Evolutionary conservation across 2,797 vertebrate species (phyloP).

Genomic region (Pogoniulus pusillus): DNA sequence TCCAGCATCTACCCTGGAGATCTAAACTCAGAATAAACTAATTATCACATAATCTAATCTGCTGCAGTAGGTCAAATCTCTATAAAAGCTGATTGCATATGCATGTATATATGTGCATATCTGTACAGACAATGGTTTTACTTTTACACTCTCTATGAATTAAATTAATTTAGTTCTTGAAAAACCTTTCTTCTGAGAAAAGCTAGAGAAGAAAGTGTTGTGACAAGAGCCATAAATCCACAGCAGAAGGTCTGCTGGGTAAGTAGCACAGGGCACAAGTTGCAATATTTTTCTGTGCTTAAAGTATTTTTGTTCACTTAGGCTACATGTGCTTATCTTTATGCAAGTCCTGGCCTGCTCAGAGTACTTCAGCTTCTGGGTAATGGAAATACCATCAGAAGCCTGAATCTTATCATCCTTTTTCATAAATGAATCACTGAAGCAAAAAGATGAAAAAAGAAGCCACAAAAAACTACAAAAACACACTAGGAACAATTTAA

Average conservation of each 20-base stretch:
- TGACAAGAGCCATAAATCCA: slow-evolving; percentile 48
- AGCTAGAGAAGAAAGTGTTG: slow-evolving; percentile 4
- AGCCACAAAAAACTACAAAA: background rate
- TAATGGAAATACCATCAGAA: slow-evolving; percentile 55
- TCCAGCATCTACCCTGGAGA: background rate
- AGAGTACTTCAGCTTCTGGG: slow-evolving; percentile 22
- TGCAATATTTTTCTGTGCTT: background rate
- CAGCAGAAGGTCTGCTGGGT: slow-evolving; percentile 8
- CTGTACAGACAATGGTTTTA: background rate
- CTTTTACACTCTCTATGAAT: background rate
- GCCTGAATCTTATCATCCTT: slow-evolving; percentile 36
- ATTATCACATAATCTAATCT: background rate
- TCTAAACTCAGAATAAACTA: background rate
- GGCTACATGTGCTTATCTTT: slow-evolving; percentile 10
- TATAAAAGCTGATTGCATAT: background rate
- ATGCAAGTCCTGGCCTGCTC: slow-evolving; percentile 33
- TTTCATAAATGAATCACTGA: slow-evolving; percentile 49
- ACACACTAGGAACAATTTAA: background rate
- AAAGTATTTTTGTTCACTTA: background rate
- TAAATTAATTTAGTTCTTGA: slow-evolving; percentile 30
- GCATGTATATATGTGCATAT: rapidly evolving
- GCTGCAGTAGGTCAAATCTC: background rate
- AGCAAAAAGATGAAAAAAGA: slow-evolving; percentile 10
- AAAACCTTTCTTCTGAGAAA: background rate
- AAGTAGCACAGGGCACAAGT: background rate